Conservation (phyloP, 2,113 vertebrate species). For the Bufo gargarizans region DNA sequence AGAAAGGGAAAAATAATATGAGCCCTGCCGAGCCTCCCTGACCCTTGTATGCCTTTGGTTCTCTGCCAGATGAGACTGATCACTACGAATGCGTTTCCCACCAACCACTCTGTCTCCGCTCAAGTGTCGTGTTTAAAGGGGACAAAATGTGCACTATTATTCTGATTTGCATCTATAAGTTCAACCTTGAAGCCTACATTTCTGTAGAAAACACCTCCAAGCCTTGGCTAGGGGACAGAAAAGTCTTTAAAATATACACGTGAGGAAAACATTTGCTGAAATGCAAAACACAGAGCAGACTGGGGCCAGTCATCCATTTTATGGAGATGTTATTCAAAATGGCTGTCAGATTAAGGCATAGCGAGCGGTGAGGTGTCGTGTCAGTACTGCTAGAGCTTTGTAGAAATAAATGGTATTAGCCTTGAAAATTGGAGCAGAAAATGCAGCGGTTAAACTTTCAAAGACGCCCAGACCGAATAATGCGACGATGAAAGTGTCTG, state of each 20-base stretch:
- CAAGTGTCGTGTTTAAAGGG: no score
- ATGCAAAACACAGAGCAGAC: neutral
- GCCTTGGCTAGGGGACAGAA: neutral
- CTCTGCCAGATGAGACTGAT: no score
- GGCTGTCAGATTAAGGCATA: neutral
- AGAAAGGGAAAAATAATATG: no score
- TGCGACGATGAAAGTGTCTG: neutral
- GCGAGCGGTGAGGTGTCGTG: neutral
- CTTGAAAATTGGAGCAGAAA: conserved; percentile 37
- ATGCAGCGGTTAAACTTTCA: conserved; percentile 9
- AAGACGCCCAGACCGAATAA: conserved; percentile 3
- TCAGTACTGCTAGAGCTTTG: neutral
- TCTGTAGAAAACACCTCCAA: neutral
- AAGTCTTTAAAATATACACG: neutral
- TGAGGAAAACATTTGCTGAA: neutral
- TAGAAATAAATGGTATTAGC: conserved; percentile 19
- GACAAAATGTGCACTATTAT: neutral
- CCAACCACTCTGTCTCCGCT: no score
- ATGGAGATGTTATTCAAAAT: conserved; percentile 17
- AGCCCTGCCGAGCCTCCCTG: no score
- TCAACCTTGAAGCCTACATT: neutral
- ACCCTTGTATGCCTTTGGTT: no score
- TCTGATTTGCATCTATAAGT: neutral
- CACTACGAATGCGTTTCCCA: no score
- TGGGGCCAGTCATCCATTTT: conserved; percentile 25